Base-by-base conservation (phyloP, 2,797 vertebrate genomes). In the Labroides dimidiatus region DNA sequence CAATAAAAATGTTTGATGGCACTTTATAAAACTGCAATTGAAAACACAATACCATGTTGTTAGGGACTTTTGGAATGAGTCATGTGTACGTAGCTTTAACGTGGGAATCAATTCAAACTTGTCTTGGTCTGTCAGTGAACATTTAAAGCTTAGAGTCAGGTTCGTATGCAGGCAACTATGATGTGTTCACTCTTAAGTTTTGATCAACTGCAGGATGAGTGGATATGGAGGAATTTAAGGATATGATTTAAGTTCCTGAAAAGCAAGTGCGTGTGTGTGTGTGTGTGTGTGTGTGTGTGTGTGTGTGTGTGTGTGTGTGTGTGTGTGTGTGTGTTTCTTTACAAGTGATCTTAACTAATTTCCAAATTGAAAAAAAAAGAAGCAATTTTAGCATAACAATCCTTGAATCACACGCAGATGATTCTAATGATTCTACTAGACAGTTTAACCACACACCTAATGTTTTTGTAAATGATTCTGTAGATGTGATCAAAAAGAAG, bases 1-100 rank as follows among this genome's bases (percentile, higher is more conserved):
- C 14, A n/a, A 55, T 69, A 50, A 78, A 78, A 50, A 58, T 33
- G 36, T 49, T 20, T 68, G 24, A 80, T 2, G 16, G 30, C 45
- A 45, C 15, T 1, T 37, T 44, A 57, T 24, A 39, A 72, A 64
- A 50, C 12, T 37, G 3, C 33, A 79, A 64, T 20, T n/a, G 16
- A 69, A 77, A 71, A 44, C 64, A 41, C 36, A 45, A 64, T 49
- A 62, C 56, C 17, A 20, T 3, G 24, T 67, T 50, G 37, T 17
- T 6, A 59, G 43, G 20, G 41, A 49, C 7, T 41, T 62, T 33
- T 19, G 20, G 15, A 27, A 20, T 14, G 1, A 62, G 1, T 48
- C 45, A 17, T 39, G 24, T 53, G 72, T 53, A 44, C 60, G 19
- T 37, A 48, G 65, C 37, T 57, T 52, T 50, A 36, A 72, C 44